Conservation (phyloP, 2,797 vertebrate species). For the Novumbra hubbsi region DNA sequence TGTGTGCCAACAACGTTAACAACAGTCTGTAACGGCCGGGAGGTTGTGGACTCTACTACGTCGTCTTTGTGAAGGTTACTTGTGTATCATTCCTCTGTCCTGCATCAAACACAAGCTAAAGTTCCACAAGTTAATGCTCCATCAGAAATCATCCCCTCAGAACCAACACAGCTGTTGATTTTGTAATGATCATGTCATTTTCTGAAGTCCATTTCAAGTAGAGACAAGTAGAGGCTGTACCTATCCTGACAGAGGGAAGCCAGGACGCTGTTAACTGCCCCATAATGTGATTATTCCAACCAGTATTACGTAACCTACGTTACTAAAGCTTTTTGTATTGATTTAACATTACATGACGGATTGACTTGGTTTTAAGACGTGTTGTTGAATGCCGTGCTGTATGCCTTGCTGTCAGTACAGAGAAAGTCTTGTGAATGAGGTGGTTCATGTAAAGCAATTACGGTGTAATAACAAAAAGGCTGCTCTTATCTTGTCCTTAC, state of each 20-base stretch:
- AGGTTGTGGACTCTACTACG: slow-evolving; percentile 86
- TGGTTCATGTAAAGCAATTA: slow-evolving; percentile 67
- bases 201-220: slow-evolving; percentile 40
- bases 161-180: slow-evolving; percentile 29
- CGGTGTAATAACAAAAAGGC: slow-evolving; percentile 58
- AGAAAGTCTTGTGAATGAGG: slow-evolving; percentile 66
- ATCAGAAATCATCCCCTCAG: slow-evolving; percentile 23
- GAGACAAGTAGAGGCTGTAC: slow-evolving; percentile 33
- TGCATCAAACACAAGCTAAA: slow-evolving; percentile 17
- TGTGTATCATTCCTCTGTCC: neutral
- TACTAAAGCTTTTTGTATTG: slow-evolving; percentile 67
- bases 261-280: slow-evolving; percentile 50
- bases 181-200: slow-evolving; percentile 28
- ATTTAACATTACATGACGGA: slow-evolving; percentile 59
- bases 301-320: slow-evolving; percentile 49
- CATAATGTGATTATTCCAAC: slow-evolving; percentile 35
- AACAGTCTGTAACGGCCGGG: slow-evolving; percentile 84
- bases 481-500: slow-evolving; percentile 69
- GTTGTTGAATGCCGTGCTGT: slow-evolving; percentile 62
- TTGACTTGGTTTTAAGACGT: slow-evolving; percentile 65
- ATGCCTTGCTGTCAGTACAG: slow-evolving; percentile 60
- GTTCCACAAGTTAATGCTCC: neutral
- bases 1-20: slow-evolving; percentile 83
- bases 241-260: slow-evolving; percentile 30
- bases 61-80: slow-evolving; percentile 78